Percentiles rank a stretch among this genome's conserved stretches.
Evolutionary conservation across 1,140 invertebrate genomes (phyloP).

Genomic region (Ips typographus): DNA sequence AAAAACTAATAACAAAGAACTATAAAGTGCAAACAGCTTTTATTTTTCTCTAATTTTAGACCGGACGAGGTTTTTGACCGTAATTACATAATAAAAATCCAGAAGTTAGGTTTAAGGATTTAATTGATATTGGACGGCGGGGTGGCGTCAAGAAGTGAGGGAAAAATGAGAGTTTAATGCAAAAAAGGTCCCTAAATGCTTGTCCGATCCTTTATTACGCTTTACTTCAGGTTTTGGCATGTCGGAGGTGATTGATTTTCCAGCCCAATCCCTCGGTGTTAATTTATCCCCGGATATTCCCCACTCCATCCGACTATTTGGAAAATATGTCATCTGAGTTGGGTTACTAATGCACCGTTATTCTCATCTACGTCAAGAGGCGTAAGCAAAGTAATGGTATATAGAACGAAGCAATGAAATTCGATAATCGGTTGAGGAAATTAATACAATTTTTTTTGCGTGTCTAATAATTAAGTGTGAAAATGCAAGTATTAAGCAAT

Average conservation of each 20-base stretch:
- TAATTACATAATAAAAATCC: too few relatives aligned
- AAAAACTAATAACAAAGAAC: too few relatives aligned
- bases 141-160: slow-evolving; percentile 3
- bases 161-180: slow-evolving; percentile 11
- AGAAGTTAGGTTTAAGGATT: too few relatives aligned
- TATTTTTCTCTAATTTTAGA: too few relatives aligned
- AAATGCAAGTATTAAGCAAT: too few relatives aligned
- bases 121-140: neutral
- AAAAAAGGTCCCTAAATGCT: slow-evolving; percentile 22
- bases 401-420: slow-evolving; percentile 11
- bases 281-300: slow-evolving; percentile 26
- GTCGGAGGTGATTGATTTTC: slow-evolving; percentile 28
- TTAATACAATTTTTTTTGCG: too few relatives aligned
- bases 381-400: slow-evolving; percentile 11
- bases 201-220: slow-evolving; percentile 28
- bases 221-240: slow-evolving; percentile 23
- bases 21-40: too few relatives aligned
- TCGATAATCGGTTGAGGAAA: neutral
- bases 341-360: slow-evolving; percentile 10
- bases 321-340: slow-evolving; percentile 26
- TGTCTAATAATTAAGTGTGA: neutral
- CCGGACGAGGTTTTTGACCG: too few relatives aligned
- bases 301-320: slow-evolving; percentile 23
- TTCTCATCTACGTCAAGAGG: slow-evolving; percentile 10
- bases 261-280: slow-evolving; percentile 22